phyloP scores from a whole-genome alignment of 53 echinoderm and acorn worm genomes.

The Echinometra lucunter region DNA sequence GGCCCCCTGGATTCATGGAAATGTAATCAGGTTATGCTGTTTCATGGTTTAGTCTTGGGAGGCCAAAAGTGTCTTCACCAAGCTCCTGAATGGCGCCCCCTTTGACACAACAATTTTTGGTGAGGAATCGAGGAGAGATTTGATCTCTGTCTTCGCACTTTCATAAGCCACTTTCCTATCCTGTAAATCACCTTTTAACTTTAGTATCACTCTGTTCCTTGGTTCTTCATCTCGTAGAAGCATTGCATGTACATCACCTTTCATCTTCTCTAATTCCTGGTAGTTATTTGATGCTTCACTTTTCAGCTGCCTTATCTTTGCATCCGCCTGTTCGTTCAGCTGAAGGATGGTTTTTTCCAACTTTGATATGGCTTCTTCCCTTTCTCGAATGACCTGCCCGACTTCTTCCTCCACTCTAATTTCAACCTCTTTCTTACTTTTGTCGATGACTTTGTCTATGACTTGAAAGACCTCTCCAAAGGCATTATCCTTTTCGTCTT shows the following conservation, averaged over 20 bases:
- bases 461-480: not conserved
- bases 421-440: not conserved
- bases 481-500: not conserved
- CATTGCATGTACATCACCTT: not conserved
- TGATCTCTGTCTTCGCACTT: not conserved
- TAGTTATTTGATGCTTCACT: too few species aligned
- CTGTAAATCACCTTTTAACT: not conserved
- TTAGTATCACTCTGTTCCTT: not conserved
- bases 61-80: not conserved
- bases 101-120: not conserved
- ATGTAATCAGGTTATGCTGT: too few species aligned
- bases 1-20: too few species aligned
- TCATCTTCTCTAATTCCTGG: not conserved
- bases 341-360: not conserved
- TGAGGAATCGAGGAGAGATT: not conserved
- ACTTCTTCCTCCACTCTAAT: not conserved
- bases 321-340: not conserved
- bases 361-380: not conserved
- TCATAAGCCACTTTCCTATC: not conserved
- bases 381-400: not conserved
- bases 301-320: not conserved
- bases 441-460: not conserved
- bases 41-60: not conserved
- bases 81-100: not conserved
- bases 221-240: not conserved